Evolutionary conservation across 1,140 invertebrate species (phyloP).

Genomic region (Planococcus citri): DNA sequence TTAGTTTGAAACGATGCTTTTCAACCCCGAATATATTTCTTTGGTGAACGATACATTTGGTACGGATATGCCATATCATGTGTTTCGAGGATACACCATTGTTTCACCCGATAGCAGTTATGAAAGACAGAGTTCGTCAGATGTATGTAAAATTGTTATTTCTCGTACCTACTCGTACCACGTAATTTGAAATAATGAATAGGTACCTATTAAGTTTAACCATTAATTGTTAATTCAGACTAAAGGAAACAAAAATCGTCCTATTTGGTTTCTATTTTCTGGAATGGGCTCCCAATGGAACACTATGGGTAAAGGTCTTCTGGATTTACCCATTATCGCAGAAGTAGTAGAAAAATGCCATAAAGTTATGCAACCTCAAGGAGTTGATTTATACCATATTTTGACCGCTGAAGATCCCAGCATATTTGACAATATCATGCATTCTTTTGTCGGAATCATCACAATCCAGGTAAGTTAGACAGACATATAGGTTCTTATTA

Average conservation of each 20-base stretch:
- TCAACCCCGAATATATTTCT: conserved; percentile 34
- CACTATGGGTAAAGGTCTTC: no score
- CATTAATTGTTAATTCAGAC: no score
- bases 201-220: no score
- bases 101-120: not conserved
- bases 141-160: no score
- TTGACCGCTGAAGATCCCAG: conserved; percentile 41
- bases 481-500: not conserved
- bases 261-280: no score
- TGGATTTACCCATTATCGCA: conserved; percentile 51
- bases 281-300: no score
- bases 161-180: no score
- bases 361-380: not conserved
- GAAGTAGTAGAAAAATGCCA: conserved; percentile 40
- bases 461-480: conserved; percentile 42
- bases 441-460: conserved; percentile 84
- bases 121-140: not conserved
- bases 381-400: not conserved
- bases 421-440: conserved; percentile 65
- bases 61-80: no score
- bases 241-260: conserved; percentile 18
- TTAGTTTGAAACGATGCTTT: no score
- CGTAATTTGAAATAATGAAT: no score
- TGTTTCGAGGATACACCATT: conserved; percentile 21
- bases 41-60: conserved; percentile 34